These are phyloP conservation scores for Dryomyza anilis DNA, from an alignment of 2,888 invertebrate genomes.

Conservation along the genomic window DNA sequence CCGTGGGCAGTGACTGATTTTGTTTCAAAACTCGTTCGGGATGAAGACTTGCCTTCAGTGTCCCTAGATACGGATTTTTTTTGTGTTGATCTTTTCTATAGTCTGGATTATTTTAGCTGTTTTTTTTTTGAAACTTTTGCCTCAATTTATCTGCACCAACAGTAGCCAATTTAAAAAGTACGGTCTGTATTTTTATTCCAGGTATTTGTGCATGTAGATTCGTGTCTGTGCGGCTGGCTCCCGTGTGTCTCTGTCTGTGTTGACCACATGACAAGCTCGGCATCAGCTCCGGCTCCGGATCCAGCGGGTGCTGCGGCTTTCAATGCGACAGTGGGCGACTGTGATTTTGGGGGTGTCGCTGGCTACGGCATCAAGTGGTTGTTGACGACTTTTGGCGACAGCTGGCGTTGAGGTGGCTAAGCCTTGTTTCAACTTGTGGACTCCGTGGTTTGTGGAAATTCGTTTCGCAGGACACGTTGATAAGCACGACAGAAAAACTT, in stretches of 20 bases:
- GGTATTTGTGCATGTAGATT: not conserved
- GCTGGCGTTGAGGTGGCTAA: too few relatives aligned
- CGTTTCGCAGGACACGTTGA: slow-evolving; percentile 2
- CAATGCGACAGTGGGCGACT: not conserved
- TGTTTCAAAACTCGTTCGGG: too few relatives aligned
- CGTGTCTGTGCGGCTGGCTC: not conserved
- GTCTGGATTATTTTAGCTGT: too few relatives aligned
- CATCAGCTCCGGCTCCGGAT: not conserved
- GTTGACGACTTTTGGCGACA: not conserved
- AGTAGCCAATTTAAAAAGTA: too few relatives aligned
- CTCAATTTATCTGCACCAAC: too few relatives aligned
- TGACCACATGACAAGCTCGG: slow-evolving; percentile 6
- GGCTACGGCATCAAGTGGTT: not conserved
- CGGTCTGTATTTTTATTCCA: not conserved
- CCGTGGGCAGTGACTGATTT: too few relatives aligned
- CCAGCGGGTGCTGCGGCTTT: not conserved
- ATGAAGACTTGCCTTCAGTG: slow-evolving; percentile 8
- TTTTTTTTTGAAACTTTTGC: too few relatives aligned
- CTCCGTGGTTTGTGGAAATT: not conserved
- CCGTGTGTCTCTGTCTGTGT: not conserved
- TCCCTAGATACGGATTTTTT: not conserved
- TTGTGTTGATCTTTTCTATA: too few relatives aligned
- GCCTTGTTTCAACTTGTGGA: not conserved
- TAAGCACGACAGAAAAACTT: slow-evolving; percentile 6
- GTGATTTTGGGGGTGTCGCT: slow-evolving; percentile 1